Evolutionary conservation across 2,113 vertebrate species (phyloP).

Genomic region (Capra hircus): DNA sequence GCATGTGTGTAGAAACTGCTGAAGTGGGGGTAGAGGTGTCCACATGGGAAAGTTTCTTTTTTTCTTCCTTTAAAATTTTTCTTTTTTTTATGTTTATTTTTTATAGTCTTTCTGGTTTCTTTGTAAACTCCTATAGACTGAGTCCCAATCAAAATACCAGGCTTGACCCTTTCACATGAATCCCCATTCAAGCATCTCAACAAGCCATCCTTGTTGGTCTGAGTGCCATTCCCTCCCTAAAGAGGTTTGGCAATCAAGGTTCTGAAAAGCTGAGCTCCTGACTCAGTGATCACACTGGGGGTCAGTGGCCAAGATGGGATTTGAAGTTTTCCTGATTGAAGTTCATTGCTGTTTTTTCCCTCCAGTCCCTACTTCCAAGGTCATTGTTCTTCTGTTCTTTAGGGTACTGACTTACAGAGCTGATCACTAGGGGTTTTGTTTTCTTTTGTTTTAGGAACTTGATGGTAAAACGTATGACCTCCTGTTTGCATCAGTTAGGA

Average conservation of each 20-base stretch:
- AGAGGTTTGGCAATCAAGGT: neutral
- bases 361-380: neutral
- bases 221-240: neutral
- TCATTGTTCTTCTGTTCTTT: neutral
- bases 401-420: neutral
- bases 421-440: neutral
- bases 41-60: neutral
- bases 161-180: neutral
- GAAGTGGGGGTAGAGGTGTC: neutral
- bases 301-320: neutral
- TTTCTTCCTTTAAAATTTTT: neutral
- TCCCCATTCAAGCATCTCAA: neutral
- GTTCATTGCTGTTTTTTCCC: neutral
- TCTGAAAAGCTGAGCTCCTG: neutral
- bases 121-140: neutral
- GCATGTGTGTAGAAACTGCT: neutral
- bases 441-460: constrained; percentile 44
- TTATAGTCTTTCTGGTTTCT: neutral
- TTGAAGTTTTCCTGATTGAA: neutral
- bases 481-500: constrained; percentile 25
- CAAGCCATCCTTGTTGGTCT: neutral
- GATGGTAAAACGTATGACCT: constrained; percentile 18
- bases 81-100: neutral
- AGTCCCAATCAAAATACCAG: neutral
- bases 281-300: neutral